Conservation (phyloP, 1,140 invertebrate species). For the Drosophila suzukii region DNA sequence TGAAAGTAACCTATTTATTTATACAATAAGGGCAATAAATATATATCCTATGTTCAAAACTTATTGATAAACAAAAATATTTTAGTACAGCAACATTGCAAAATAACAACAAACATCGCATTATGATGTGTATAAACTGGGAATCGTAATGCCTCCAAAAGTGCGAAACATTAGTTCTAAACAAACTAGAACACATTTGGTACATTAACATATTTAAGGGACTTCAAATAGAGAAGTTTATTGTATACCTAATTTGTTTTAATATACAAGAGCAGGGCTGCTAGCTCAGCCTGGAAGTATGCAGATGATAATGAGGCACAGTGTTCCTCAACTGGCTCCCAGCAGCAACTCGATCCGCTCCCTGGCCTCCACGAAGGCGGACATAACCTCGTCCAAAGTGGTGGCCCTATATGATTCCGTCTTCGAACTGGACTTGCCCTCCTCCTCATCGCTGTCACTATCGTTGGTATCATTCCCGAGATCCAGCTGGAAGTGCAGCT, state of each 20-base stretch:
- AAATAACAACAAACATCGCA: no score
- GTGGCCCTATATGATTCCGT: conserved; percentile 2
- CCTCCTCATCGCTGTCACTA: neutral
- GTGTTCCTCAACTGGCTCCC: neutral
- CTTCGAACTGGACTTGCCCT: neutral
- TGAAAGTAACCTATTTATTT: no score
- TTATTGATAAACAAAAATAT: no score
- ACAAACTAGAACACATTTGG: no score
- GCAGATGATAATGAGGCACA: neutral
- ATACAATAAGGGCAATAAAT: no score
- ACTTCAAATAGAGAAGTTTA: no score
- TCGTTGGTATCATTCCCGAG: conserved; percentile 7
- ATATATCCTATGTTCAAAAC: no score
- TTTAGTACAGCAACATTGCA: no score
- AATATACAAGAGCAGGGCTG: neutral
- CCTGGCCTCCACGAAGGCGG: conserved; percentile 55
- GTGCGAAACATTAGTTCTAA: no score
- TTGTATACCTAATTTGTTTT: neutral
- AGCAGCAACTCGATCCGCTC: conserved; percentile 55
- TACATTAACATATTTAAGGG: no score
- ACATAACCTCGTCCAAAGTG: conserved; percentile 60
- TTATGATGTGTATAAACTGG: no score
- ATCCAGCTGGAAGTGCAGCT: conserved; percentile 10
- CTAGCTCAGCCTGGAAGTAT: conserved; percentile 1
- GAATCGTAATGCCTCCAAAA: no score